phyloP scores from a whole-genome alignment of 1,140 invertebrate species.

The Streblospio benedicti region DNA sequence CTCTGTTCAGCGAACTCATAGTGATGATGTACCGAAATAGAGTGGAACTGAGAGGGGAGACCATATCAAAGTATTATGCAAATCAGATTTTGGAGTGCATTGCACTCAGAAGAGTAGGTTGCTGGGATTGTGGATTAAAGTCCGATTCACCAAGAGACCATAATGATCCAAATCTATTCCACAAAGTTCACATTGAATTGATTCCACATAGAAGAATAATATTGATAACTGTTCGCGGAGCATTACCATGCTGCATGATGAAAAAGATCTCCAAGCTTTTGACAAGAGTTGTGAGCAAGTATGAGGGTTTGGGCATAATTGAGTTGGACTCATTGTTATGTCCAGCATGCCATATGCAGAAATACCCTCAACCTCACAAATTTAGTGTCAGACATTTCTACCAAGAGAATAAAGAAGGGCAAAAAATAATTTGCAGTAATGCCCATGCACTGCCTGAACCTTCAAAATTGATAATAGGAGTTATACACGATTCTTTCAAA shows the following conservation, averaged over 20 bases:
- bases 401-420: not conserved
- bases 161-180: not conserved
- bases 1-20: conserved; percentile 14
- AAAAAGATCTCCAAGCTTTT: conserved; percentile 3
- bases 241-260: conserved; percentile 16
- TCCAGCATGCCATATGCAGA: conserved; percentile 10
- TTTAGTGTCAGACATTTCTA: conserved; percentile 4
- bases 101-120: not conserved
- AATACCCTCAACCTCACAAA: not conserved
- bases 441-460: conserved; percentile 2
- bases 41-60: not conserved
- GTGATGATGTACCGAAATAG: conserved; percentile 5
- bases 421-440: conserved; percentile 1
- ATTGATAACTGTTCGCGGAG: conserved; percentile 10
- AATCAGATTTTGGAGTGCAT: conserved; percentile 6
- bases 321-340: conserved; percentile 9
- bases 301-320: conserved; percentile 9
- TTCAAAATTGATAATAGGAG: not conserved
- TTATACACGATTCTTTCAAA: conserved; percentile 1
- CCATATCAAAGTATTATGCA: not conserved
- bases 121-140: not conserved
- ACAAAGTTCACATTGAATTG: conserved; percentile 13
- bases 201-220: conserved; percentile 12
- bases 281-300: conserved; percentile 4
- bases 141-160: no score